Evolutionary conservation across 2,888 invertebrate genomes (phyloP).

Genomic region (Parnassius smintheus): DNA sequence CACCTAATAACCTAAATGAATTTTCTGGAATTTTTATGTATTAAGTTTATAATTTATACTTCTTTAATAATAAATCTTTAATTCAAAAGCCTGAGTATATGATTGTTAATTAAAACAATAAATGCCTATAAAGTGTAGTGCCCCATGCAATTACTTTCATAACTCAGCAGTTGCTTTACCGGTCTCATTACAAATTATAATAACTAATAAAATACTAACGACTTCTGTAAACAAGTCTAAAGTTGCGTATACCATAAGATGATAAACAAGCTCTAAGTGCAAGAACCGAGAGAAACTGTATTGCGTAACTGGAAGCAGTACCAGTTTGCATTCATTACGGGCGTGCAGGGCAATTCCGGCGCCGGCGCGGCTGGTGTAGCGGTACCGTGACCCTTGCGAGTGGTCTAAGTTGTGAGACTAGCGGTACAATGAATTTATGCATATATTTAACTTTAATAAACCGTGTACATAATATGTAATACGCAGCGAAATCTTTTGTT

Average conservation of each 20-base stretch:
- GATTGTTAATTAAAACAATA: no score
- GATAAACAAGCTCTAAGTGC: neutral
- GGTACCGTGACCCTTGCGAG: conserved; percentile 62
- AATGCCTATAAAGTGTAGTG: no score
- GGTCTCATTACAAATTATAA: no score
- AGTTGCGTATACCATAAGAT: neutral
- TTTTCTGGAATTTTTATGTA: no score
- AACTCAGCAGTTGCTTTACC: no score
- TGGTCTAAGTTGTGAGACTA: conserved; percentile 29
- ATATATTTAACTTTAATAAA: neutral
- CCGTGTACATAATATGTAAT: neutral
- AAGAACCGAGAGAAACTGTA: conserved; percentile 2
- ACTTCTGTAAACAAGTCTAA: neutral
- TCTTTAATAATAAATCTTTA: no score
- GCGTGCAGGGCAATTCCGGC: conserved; percentile 41
- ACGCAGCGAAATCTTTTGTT: neutral
- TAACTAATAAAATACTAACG: no score
- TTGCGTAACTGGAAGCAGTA: conserved; percentile 14
- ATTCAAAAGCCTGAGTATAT: no score
- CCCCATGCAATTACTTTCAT: no score
- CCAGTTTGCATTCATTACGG: conserved; percentile 39
- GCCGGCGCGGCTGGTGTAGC: conserved; percentile 65
- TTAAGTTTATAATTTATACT: no score
- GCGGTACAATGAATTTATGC: conserved; percentile 14
- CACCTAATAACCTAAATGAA: no score